These are phyloP conservation scores for Gadus macrocephalus DNA, from an alignment of 2,113 vertebrate genomes.

Conservation along the genomic window DNA sequence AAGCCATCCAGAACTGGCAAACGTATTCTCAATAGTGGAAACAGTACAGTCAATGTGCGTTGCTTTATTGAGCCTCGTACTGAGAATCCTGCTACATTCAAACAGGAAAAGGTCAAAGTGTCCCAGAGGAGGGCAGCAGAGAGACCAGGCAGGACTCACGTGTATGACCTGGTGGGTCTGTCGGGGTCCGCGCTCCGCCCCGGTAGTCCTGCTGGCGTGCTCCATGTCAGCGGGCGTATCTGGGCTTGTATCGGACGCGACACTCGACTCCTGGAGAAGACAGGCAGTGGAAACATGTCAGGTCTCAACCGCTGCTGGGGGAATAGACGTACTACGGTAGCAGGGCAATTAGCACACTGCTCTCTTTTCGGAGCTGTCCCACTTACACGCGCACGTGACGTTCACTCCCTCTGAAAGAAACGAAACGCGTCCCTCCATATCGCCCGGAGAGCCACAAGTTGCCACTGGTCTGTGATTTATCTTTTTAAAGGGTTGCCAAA, in stretches of 20 bases:
- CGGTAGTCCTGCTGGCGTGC: conserved; percentile 46
- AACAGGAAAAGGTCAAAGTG: too few species aligned
- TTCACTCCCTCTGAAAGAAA: conserved; percentile 7
- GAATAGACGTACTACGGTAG: conserved; percentile 60
- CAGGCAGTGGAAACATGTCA: conserved; percentile 3
- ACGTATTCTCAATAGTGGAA: too few species aligned
- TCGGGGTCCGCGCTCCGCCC: conserved; percentile 43
- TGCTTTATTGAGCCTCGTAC: too few species aligned
- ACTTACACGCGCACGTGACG: conserved; percentile 64
- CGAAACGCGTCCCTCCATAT: conserved; percentile 33
- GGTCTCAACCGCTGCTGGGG: conserved; percentile 51
- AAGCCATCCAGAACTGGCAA: too few species aligned
- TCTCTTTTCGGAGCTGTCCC: conserved; percentile 65
- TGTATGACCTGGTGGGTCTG: conserved; percentile 73
- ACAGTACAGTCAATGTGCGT: too few species aligned
- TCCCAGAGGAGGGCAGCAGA: too few species aligned
- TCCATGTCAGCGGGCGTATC: conserved; percentile 66
- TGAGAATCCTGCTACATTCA: too few species aligned
- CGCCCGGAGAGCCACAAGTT: conserved; percentile 24
- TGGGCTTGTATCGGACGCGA: conserved; percentile 44
- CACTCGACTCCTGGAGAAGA: conserved; percentile 63
- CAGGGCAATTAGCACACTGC: conserved; percentile 67
- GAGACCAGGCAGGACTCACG: conserved; percentile 52
- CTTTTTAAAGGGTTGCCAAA: neutral
- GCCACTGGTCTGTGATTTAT: conserved; percentile 16